phyloP scores from a whole-genome alignment of 1,140 invertebrate species.

The Pseudomyrmex cubaensis region DNA sequence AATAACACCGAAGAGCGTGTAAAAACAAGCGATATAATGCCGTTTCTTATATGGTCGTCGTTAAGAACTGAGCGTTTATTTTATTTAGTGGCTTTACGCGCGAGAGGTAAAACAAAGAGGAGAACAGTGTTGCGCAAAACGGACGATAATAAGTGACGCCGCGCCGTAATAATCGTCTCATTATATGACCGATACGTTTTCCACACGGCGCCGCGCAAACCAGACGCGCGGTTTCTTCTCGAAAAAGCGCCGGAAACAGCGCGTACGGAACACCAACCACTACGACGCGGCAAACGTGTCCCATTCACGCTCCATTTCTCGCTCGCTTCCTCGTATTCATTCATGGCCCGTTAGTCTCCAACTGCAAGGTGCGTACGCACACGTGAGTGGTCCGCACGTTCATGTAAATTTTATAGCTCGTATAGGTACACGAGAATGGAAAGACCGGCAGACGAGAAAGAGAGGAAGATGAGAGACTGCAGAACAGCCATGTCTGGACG shows the following conservation, averaged over 20 bases:
- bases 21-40: background rate
- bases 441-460: constrained; percentile 17
- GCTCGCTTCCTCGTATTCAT: constrained; percentile 65
- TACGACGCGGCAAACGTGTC: constrained; percentile 16
- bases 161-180: constrained; percentile 29
- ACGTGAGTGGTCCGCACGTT: constrained; percentile 51
- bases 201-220: constrained; percentile 12
- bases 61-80: constrained; percentile 16
- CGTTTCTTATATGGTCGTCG: background rate
- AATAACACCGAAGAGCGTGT: background rate
- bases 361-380: constrained; percentile 70
- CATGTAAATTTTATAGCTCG: constrained; percentile 78
- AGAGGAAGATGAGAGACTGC: background rate
- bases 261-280: background rate
- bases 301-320: constrained; percentile 77
- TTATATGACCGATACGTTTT: constrained; percentile 24
- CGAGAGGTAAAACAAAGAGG: background rate
- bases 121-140: background rate
- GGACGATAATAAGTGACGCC: constrained; percentile 44
- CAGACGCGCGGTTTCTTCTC: background rate
- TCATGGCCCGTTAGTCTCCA: constrained; percentile 78
- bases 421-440: constrained; percentile 25
- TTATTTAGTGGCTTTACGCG: constrained; percentile 16
- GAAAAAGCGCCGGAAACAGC: background rate
- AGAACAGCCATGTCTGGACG: constrained; percentile 6